These are phyloP conservation scores for Pachymerium ferrugineum DNA, from an alignment of 2,888 invertebrate species.

Conservation along the genomic window DNA sequence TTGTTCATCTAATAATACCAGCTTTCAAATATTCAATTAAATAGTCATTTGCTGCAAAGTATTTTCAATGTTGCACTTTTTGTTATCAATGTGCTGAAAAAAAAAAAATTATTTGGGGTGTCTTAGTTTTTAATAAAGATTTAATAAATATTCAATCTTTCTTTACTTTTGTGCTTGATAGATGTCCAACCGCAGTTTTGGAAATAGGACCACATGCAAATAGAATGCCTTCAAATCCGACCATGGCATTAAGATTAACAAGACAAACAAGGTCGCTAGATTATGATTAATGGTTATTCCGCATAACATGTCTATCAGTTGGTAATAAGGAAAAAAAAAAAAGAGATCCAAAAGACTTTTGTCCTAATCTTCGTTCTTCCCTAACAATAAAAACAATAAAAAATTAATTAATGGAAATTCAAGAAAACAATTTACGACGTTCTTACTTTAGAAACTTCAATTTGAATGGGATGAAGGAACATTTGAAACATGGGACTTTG, in stretches of 20 bases:
- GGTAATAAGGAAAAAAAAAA: constrained; percentile 78
- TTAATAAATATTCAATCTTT: constrained; percentile 32
- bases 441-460: constrained; percentile 60
- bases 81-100: constrained; percentile 65
- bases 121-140: too few relatives aligned
- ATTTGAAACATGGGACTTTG: constrained; percentile 77
- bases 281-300: constrained; percentile 83
- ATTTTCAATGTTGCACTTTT: constrained; percentile 76
- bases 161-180: constrained; percentile 59
- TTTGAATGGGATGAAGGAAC: constrained; percentile 70
- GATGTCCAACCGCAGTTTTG: constrained; percentile 87
- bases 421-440: neutral
- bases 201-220: constrained; percentile 79
- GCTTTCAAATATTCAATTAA: constrained; percentile 85
- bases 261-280: constrained; percentile 76
- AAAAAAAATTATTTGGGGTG: too few relatives aligned
- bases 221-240: constrained; percentile 86
- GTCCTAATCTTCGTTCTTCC: constrained; percentile 73
- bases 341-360: constrained; percentile 69
- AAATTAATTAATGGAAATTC: neutral
- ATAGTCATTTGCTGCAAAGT: constrained; percentile 71
- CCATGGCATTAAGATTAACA: constrained; percentile 78
- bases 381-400: constrained; percentile 43
- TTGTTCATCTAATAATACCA: constrained; percentile 79
- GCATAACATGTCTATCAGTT: constrained; percentile 78